Conservation (phyloP, 2,797 vertebrate species). For the Enteromius anoplus region DNA sequence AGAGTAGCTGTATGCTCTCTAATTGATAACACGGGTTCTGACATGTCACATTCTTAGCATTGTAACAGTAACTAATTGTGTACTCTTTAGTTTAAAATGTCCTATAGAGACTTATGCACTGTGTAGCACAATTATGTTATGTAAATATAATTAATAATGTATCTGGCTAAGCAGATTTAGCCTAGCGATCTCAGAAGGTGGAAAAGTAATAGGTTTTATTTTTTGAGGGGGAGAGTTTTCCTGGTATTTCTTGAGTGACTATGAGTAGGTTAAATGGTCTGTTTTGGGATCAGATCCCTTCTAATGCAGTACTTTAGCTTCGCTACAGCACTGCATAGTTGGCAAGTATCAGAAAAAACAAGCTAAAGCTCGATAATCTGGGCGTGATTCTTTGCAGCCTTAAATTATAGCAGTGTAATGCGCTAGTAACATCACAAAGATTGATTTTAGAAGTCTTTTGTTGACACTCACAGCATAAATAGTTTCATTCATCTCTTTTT, state of each 20-base stretch:
- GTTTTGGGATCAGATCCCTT: conserved; percentile 36
- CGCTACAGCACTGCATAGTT: conserved; percentile 35
- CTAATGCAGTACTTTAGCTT: conserved; percentile 38
- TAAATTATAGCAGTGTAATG: conserved; percentile 8
- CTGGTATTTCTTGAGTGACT: conserved; percentile 44
- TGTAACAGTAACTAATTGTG: background rate
- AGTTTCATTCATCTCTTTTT: background rate
- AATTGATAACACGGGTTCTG: background rate
- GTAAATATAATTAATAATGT: background rate
- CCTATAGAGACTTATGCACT: background rate
- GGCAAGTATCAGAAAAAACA: conserved; percentile 32
- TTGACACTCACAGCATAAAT: background rate
- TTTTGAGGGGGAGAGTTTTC: conserved; percentile 16
- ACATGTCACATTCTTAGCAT: background rate
- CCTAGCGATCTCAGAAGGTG: background rate
- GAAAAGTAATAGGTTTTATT: background rate
- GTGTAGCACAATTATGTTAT: background rate
- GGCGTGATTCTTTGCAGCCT: conserved; percentile 37
- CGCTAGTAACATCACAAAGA: conserved; percentile 10
- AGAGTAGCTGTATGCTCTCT: background rate
- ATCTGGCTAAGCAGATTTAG: background rate
- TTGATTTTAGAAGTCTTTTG: conserved; percentile 30
- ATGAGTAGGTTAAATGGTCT: conserved; percentile 47
- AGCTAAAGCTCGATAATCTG: conserved; percentile 21
- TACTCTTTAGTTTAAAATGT: background rate